phyloP scores from a whole-genome alignment of 2,888 invertebrate genomes.

The Drosophila prostipennis region DNA sequence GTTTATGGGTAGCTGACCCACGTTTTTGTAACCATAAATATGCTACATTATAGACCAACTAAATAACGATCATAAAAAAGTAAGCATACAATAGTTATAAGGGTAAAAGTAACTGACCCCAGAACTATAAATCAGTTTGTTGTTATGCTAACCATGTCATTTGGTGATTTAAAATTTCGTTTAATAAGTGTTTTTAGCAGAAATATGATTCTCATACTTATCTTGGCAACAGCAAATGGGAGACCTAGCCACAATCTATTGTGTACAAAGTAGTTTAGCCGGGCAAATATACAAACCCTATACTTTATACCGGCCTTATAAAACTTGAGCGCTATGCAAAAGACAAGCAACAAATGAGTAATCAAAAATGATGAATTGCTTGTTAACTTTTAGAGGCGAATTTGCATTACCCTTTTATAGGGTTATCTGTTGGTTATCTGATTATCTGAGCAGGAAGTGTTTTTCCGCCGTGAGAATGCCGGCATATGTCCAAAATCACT shows the following conservation, averaged over 20 bases:
- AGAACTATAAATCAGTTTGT: background rate
- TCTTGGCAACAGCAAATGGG: background rate
- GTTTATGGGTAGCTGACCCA: background rate
- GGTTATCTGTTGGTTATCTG: background rate
- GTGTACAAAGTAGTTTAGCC: conserved; percentile 11
- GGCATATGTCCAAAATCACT: background rate
- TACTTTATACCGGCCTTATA: conserved; percentile 5
- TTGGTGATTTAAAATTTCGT: background rate
- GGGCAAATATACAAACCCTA: conserved; percentile 28
- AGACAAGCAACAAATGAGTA: conserved; percentile 15
- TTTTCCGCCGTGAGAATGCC: background rate
- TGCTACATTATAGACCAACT: background rate
- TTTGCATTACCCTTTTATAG: conserved; percentile 11
- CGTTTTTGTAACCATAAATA: background rate
- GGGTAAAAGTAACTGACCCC: background rate
- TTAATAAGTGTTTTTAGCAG: background rate
- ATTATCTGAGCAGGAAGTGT: conserved; percentile 14
- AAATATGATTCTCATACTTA: conserved; percentile 5
- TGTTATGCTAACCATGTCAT: background rate
- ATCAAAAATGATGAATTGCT: conserved; percentile 5
- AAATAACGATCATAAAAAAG: background rate
- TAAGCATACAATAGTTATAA: background rate
- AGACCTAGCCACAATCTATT: background rate
- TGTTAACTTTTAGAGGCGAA: conserved; percentile 5
- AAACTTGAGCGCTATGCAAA: conserved; percentile 20